Percentiles rank a stretch among this genome's conserved stretches.
These are phyloP conservation scores for Euglossa dilemma DNA, from an alignment of 1,140 invertebrate genomes.

Conservation along the genomic window DNA sequence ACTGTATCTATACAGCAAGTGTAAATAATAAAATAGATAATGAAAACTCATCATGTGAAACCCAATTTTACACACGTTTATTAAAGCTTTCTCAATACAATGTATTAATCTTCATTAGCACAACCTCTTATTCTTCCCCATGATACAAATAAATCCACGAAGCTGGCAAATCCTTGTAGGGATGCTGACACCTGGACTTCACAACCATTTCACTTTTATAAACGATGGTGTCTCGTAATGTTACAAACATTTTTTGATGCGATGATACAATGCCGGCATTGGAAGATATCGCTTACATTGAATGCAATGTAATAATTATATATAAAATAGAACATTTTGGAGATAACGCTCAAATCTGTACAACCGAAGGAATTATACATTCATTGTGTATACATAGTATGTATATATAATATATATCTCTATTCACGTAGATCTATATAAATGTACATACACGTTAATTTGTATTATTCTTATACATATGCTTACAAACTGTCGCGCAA, in stretches of 20 bases:
- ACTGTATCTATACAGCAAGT: too few species aligned
- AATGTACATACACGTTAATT: constrained; percentile 63
- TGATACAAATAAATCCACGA: constrained; percentile 36
- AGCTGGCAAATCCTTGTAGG: constrained; percentile 13
- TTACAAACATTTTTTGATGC: constrained; percentile 44
- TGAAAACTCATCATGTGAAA: constrained; percentile 13
- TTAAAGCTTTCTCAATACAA: constrained; percentile 71
- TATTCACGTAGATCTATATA: constrained; percentile 52
- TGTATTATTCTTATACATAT: constrained; percentile 42
- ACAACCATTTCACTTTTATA: constrained; percentile 56
- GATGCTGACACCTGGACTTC: constrained; percentile 33
- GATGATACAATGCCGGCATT: constrained; percentile 63
- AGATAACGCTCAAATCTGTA: constrained; percentile 72
- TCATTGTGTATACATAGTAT: constrained; percentile 57
- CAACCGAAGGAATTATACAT: constrained; percentile 69
- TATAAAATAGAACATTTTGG: constrained; percentile 75
- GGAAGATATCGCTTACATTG: constrained; percentile 61
- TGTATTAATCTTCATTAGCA: constrained; percentile 62
- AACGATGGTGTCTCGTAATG: constrained; percentile 28
- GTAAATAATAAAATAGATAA: too few species aligned
- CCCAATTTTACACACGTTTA: constrained; percentile 67
- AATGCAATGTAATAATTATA: constrained; percentile 71
- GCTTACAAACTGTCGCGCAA: constrained; percentile 34
- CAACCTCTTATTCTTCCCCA: constrained; percentile 54
- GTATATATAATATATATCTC: constrained; percentile 52